Evolutionary conservation across 1,140 invertebrate species (phyloP).

Genomic region (Philaenus spumarius): DNA sequence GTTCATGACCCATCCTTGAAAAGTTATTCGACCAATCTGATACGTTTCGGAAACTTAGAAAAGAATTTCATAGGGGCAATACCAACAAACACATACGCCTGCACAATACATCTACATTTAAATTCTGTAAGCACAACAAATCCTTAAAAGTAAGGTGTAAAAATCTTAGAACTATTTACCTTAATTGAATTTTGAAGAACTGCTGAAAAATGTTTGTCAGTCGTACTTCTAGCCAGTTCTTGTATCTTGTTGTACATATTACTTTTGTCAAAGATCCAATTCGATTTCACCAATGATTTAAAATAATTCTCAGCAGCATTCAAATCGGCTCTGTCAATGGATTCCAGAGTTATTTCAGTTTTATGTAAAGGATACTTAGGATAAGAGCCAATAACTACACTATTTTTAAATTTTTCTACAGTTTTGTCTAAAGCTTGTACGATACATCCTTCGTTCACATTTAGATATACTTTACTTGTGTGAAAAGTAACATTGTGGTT

Average conservation of each 20-base stretch:
- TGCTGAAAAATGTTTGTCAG: neutral
- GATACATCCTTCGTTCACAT: conserved; percentile 50
- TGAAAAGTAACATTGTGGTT: conserved; percentile 32
- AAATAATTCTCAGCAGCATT: conserved; percentile 37
- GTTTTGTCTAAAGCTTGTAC: conserved; percentile 46
- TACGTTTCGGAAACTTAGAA: no score
- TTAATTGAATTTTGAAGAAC: conserved; percentile 26
- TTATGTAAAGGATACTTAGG: conserved; percentile 44
- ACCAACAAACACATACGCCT: no score
- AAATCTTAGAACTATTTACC: no score
- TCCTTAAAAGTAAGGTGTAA: no score
- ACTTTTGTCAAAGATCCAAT: conserved; percentile 1
- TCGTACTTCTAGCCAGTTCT: neutral
- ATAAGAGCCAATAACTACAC: conserved; percentile 61
- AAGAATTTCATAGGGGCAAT: no score
- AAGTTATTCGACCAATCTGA: no score
- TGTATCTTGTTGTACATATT: conserved; percentile 3
- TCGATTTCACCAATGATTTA: conserved; percentile 25
- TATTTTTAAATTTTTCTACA: conserved; percentile 43
- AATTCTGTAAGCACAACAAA: no score
- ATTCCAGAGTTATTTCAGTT: conserved; percentile 46
- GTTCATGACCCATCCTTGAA: no score
- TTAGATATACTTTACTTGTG: conserved; percentile 44
- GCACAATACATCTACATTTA: no score
- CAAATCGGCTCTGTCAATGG: conserved; percentile 32